Evolutionary conservation across 2,888 invertebrate species (phyloP), one percentile per base, ranked within the genome.

Genomic region (Lepas anatifera): DNA sequence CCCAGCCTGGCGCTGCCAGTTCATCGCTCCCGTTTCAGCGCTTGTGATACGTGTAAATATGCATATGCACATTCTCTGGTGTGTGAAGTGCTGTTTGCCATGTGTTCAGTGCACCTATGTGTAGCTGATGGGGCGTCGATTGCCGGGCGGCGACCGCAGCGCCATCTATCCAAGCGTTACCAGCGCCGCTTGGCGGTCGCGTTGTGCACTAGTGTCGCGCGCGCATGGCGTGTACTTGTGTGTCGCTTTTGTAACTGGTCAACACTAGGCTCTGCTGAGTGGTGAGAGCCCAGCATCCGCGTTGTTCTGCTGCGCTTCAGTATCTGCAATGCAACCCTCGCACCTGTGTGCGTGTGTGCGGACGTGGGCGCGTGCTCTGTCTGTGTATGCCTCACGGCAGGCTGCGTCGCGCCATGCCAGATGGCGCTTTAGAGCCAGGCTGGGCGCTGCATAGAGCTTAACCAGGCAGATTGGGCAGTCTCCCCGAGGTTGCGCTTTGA

Each of bases 161-260:
- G 32, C 32, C 29, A n/a, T 16, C 58, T 27, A 6, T 27, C 58
- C 32, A 22, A 8, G 58, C 18, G 58, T 4, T 6, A 32, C 58
- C 58, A 27, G 32, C 27, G 32, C 58, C 58, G 18, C 58, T 16
- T 32, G 6, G 32, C 58, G 58, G 29, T 32, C 29, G 29, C 32
- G 41, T 10, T 32, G 58, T 18, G 58, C 58, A 32, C 32, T 32
- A 58, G 58, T 58, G 32, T 58, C 32, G 32, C 16, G 58, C 58
- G 27, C 29, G 58, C 22, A 58, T 58, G 27, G 58, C n/a, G n/a
- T n/a, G n/a, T n/a, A n/a, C n/a, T n/a, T n/a, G n/a, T 58, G 58
- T 27, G 58, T 32, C 58, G 58, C 58, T 58, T 58, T 58, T 58
- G 58, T 58, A 58, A 58, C 58, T 58, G 58, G 58, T 10, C 32